Conservation (phyloP, 2,113 vertebrate species). For the Epinephelus fuscoguttatus region DNA sequence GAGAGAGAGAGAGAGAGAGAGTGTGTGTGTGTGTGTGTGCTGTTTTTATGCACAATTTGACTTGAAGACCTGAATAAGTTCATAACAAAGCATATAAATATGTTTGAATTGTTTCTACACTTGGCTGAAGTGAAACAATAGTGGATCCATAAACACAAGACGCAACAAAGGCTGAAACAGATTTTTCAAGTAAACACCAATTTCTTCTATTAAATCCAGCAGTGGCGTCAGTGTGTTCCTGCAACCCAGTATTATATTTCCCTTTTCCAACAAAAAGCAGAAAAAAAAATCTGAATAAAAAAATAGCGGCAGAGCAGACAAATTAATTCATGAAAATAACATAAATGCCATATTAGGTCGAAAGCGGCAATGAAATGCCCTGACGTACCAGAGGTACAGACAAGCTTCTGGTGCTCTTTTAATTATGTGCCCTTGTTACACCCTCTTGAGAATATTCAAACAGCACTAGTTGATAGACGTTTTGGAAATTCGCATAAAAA, state of each 20-base stretch:
- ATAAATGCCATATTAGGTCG: conserved; percentile 36
- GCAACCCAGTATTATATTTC: background rate
- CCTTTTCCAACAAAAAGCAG: background rate
- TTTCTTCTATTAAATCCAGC: background rate
- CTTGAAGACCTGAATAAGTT: background rate
- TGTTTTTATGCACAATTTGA: conserved; percentile 1
- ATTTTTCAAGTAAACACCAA: background rate
- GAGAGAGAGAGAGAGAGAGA: background rate
- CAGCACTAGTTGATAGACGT: conserved; percentile 4
- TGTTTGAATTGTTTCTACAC: background rate
- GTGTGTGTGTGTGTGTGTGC: no score
- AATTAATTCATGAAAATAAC: conserved; percentile 52
- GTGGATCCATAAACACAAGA: conserved; percentile 1
- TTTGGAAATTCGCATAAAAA: conserved; percentile 19
- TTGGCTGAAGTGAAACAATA: background rate
- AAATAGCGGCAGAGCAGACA: conserved; percentile 18
- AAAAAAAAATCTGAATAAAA: background rate
- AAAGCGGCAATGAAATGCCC: conserved; percentile 32
- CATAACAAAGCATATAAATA: background rate
- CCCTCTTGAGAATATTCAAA: conserved; percentile 45
- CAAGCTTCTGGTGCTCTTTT: conserved; percentile 49
- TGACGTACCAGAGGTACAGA: conserved; percentile 14
- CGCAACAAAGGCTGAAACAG: background rate
- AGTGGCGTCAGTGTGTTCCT: background rate
- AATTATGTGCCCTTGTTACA: conserved; percentile 51